These are phyloP conservation scores for Drosophila atripex DNA, from an alignment of 2,888 invertebrate species.

Conservation along the genomic window DNA sequence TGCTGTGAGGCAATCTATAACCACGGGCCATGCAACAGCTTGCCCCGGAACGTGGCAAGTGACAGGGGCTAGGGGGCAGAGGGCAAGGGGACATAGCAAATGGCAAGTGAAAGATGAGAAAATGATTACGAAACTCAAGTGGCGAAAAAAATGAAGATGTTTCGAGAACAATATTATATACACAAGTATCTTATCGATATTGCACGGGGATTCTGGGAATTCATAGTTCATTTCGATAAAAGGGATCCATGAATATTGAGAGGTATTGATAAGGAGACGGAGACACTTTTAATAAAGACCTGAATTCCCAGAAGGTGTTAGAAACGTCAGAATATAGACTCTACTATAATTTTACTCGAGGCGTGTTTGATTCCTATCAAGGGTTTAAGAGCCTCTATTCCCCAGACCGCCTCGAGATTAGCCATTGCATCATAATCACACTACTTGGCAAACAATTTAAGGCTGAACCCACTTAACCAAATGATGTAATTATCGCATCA, in stretches of 20 bases:
- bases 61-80: not conserved
- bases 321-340: not conserved
- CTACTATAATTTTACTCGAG: no score
- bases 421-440: slow-evolving; percentile 10
- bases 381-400: not conserved
- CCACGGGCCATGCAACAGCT: slow-evolving; percentile 61
- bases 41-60: slow-evolving; percentile 22
- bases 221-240: slow-evolving; percentile 16
- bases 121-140: slow-evolving; percentile 41
- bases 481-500: slow-evolving; percentile 17
- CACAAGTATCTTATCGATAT: slow-evolving; percentile 9
- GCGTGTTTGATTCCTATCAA: no score
- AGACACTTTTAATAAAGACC: not conserved
- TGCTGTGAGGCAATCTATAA: slow-evolving; percentile 73
- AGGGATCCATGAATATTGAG: slow-evolving; percentile 2
- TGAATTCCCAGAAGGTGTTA: not conserved
- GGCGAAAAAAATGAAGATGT: slow-evolving; percentile 21
- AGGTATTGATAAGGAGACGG: not conserved
- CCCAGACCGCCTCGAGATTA: not conserved
- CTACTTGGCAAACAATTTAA: not conserved
- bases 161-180: slow-evolving; percentile 12
- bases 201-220: slow-evolving; percentile 28
- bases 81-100: not conserved
- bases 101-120: slow-evolving; percentile 32
- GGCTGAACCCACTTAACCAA: slow-evolving; percentile 4